These are phyloP conservation scores for Diarsia brunnea DNA, from an alignment of 2,888 invertebrate species.

Conservation along the genomic window DNA sequence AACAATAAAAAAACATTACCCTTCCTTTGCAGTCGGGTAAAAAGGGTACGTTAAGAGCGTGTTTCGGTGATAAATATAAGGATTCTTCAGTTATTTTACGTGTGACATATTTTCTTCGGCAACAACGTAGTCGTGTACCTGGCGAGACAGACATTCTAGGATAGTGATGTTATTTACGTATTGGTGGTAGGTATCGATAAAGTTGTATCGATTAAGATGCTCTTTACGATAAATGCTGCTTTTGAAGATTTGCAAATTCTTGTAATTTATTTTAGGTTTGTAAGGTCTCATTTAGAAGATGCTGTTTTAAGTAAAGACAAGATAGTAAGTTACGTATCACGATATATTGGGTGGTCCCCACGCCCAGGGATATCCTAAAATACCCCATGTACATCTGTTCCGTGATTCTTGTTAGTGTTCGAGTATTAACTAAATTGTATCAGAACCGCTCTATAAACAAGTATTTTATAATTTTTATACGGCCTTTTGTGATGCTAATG, in stretches of 20 bases:
- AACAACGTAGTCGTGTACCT: conserved; percentile 53
- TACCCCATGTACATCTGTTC: no score
- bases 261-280: not conserved
- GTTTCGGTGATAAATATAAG: conserved; percentile 47
- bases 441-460: no score
- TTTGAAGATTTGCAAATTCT: not conserved
- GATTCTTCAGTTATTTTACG: conserved; percentile 47
- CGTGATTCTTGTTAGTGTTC: no score
- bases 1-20: no score
- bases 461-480: no score
- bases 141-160: conserved; percentile 55
- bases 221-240: no score
- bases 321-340: not conserved
- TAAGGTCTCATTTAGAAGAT: not conserved
- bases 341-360: not conserved
- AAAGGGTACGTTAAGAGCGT: conserved; percentile 17
- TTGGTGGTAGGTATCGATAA: conserved; percentile 27
- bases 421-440: no score
- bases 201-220: not conserved
- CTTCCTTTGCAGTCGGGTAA: no score
- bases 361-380: no score
- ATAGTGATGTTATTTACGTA: conserved; percentile 42
- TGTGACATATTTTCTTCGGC: conserved; percentile 65
- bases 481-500: no score
- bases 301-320: not conserved